Evolutionary conservation across 2,888 invertebrate species (phyloP).

Genomic region (Heliconius cydno): DNA sequence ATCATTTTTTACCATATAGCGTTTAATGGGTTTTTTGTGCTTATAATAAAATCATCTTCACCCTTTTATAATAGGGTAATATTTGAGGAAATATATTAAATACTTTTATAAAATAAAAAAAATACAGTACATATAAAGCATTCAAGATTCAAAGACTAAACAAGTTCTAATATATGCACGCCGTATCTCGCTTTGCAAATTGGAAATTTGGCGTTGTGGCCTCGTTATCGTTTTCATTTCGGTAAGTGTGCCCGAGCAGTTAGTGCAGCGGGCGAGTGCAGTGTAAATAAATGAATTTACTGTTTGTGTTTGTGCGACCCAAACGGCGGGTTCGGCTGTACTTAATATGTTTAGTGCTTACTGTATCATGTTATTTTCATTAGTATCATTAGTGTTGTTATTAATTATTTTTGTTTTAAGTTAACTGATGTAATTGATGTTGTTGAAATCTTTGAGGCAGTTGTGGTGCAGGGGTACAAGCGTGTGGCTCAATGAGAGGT

Average conservation of each 20-base stretch:
- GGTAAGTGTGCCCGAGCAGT: constrained; percentile 61
- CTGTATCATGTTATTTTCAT: no score
- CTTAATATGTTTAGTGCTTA: neutral
- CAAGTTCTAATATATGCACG: constrained; percentile 31
- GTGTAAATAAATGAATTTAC: constrained; percentile 56
- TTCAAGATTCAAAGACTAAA: constrained; percentile 13
- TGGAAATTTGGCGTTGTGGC: constrained; percentile 48
- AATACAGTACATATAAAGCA: neutral
- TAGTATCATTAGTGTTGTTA: no score
- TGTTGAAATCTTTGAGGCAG: no score
- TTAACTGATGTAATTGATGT: no score
- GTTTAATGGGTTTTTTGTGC: no score
- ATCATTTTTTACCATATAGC: neutral
- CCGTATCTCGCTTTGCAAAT: constrained; percentile 44
- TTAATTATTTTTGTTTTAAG: no score
- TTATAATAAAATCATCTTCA: no score
- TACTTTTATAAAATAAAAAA: neutral
- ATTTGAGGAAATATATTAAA: no score
- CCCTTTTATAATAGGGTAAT: no score
- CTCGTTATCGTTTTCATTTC: constrained; percentile 70
- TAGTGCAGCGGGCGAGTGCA: constrained; percentile 52
- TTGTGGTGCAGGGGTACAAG: no score
- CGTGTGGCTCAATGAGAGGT: no score
- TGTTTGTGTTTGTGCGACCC: constrained; percentile 25
- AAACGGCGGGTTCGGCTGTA: constrained; percentile 15